Conservation (phyloP, 2,797 vertebrate species). For the Pantherophis vulpinus region DNA sequence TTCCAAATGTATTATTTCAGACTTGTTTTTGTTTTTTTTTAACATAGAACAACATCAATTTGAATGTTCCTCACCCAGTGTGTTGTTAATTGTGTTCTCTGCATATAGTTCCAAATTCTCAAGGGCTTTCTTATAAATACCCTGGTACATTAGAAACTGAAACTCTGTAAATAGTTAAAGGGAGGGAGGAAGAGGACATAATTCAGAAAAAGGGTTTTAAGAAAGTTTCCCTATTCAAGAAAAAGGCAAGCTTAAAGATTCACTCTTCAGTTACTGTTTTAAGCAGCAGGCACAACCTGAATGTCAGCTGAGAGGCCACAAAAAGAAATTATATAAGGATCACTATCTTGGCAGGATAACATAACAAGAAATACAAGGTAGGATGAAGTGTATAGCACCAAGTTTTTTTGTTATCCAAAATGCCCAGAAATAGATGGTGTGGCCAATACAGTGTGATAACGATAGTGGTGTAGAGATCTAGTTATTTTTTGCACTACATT, state of each 20-base stretch:
- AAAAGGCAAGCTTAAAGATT: background rate
- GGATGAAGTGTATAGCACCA: background rate
- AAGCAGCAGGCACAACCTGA: background rate
- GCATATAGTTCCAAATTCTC: slow-evolving; percentile 72
- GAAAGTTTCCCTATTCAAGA: background rate
- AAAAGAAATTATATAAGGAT: background rate
- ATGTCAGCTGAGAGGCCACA: background rate
- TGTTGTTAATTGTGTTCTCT: slow-evolving; percentile 64
- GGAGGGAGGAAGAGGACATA: slow-evolving; percentile 16
- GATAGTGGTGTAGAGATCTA: too few species aligned
- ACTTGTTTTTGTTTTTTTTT: slow-evolving; percentile 59
- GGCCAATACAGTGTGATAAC: background rate
- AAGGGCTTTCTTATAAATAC: slow-evolving; percentile 67
- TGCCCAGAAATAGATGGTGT: background rate
- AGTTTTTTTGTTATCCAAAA: background rate
- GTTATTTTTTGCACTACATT: background rate
- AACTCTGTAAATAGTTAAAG: slow-evolving; percentile 72
- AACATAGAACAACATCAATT: slow-evolving; percentile 57
- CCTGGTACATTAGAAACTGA: slow-evolving; percentile 66
- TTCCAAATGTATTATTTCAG: slow-evolving; percentile 49
- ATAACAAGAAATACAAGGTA: background rate
- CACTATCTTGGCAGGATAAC: background rate
- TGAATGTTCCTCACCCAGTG: slow-evolving; percentile 64
- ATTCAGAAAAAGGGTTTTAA: background rate
- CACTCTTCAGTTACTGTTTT: background rate